Conservation (phyloP, 1,140 invertebrate genomes). For the Drosophila repletoides region DNA sequence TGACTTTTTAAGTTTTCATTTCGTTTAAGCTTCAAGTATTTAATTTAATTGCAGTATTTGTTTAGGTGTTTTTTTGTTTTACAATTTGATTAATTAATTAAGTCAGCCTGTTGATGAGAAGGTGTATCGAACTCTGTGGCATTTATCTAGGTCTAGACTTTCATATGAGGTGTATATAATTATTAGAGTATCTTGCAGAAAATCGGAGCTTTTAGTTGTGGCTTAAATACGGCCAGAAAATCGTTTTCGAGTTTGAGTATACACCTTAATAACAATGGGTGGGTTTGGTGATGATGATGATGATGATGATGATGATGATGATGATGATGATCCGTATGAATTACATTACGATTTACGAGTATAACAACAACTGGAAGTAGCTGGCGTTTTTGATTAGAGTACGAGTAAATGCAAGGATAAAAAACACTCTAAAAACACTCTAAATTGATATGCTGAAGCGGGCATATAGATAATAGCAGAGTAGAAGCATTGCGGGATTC, state of each 20-base stretch:
- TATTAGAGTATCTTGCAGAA: constrained; percentile 46
- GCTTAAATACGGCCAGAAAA: constrained; percentile 51
- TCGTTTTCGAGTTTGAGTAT: constrained; percentile 39
- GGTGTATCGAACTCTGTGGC: neutral
- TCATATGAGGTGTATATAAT: constrained; percentile 34
- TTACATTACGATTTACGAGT: neutral
- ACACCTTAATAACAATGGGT: constrained; percentile 52
- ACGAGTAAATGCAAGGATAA: no score
- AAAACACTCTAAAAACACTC: no score
- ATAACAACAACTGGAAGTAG: constrained; percentile 11
- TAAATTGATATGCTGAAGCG: constrained; percentile 27
- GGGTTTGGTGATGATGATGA: constrained; percentile 38
- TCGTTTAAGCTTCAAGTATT: constrained; percentile 12
- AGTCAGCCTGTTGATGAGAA: constrained; percentile 9
- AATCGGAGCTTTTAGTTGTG: constrained; percentile 65
- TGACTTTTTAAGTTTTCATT: constrained; percentile 30
- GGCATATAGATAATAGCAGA: constrained; percentile 29
- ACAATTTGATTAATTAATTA: neutral
- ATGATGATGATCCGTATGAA: neutral
- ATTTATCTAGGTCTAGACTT: neutral
- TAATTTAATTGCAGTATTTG: constrained; percentile 9
- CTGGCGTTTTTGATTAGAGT: constrained; percentile 11
- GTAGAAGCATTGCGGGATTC: neutral
- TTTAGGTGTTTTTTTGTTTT: constrained; percentile 21
- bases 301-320: neutral